Evolutionary conservation across 2,888 invertebrate species (phyloP).

Genomic region (Amphipoea oculea): DNA sequence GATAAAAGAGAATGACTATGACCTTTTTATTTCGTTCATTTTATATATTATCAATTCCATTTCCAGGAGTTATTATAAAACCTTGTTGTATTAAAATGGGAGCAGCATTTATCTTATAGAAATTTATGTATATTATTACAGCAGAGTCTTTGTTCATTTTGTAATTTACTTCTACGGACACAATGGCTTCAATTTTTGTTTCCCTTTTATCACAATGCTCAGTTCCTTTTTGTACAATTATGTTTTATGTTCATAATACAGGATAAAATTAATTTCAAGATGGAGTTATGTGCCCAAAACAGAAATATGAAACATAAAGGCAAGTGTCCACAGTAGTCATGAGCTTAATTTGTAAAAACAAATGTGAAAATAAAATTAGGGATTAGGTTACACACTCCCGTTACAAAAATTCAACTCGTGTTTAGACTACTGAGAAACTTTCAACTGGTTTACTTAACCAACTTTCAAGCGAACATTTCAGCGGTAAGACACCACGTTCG

Average conservation of each 20-base stretch:
- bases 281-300: neutral
- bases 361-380: neutral
- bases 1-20: neutral
- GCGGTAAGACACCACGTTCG: slow-evolving; percentile 31
- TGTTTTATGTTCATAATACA: slow-evolving; percentile 3
- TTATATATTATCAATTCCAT: neutral
- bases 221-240: slow-evolving; percentile 6
- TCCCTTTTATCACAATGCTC: slow-evolving; percentile 10
- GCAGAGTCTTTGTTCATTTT: slow-evolving; percentile 38
- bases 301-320: neutral
- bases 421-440: neutral
- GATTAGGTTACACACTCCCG: no score
- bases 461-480: slow-evolving; percentile 16
- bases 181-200: slow-evolving; percentile 27
- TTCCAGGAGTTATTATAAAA: neutral
- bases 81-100: neutral
- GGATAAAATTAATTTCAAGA: neutral
- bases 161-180: slow-evolving; percentile 31
- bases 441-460: slow-evolving; percentile 11
- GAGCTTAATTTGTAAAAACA: neutral
- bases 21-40: neutral
- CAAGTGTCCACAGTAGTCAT: neutral
- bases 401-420: slow-evolving; percentile 9
- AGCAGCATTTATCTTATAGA: slow-evolving; percentile 2
- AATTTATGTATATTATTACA: neutral